A percentile compares a stretch with the other conserved stretches of the same genome.
Evolutionary conservation across 2,888 invertebrate species (phyloP).

Genomic region (Limenitis camilla): DNA sequence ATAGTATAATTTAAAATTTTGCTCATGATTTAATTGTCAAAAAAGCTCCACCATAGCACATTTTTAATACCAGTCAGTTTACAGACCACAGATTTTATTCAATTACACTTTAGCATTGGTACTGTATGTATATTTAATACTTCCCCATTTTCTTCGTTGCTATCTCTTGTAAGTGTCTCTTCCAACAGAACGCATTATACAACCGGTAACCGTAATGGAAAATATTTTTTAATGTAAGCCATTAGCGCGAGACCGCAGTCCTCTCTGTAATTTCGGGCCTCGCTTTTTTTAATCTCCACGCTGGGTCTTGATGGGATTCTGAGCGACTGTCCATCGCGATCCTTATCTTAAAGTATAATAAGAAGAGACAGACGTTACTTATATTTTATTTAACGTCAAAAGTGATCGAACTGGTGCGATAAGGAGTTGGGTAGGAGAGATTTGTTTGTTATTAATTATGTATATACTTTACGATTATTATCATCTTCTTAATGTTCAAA

Average conservation of each 20-base stretch:
- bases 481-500: slow-evolving; percentile 23
- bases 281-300: slow-evolving; percentile 60
- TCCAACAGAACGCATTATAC: slow-evolving; percentile 47
- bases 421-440: slow-evolving; percentile 51
- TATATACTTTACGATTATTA: slow-evolving; percentile 40
- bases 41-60: too few relatives aligned
- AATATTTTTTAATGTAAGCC: slow-evolving; percentile 68
- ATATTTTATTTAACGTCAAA: slow-evolving; percentile 72
- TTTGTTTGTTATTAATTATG: slow-evolving; percentile 68
- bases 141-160: slow-evolving; percentile 39
- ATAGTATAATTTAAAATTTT: too few relatives aligned
- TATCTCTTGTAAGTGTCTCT: slow-evolving; percentile 33
- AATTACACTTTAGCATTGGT: slow-evolving; percentile 2
- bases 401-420: slow-evolving; percentile 65
- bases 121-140: not conserved
- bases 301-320: slow-evolving; percentile 64
- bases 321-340: slow-evolving; percentile 68
- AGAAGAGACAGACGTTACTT: slow-evolving; percentile 72
- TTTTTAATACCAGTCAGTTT: slow-evolving; percentile 26
- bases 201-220: slow-evolving; percentile 57
- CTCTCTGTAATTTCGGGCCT: slow-evolving; percentile 65
- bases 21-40: too few relatives aligned
- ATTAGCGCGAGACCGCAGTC: slow-evolving; percentile 61
- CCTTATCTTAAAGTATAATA: slow-evolving; percentile 68
- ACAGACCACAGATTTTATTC: slow-evolving; percentile 31